Base-by-base conservation (phyloP, 1,140 invertebrate genomes). In the Atta cephalotes region DNA sequence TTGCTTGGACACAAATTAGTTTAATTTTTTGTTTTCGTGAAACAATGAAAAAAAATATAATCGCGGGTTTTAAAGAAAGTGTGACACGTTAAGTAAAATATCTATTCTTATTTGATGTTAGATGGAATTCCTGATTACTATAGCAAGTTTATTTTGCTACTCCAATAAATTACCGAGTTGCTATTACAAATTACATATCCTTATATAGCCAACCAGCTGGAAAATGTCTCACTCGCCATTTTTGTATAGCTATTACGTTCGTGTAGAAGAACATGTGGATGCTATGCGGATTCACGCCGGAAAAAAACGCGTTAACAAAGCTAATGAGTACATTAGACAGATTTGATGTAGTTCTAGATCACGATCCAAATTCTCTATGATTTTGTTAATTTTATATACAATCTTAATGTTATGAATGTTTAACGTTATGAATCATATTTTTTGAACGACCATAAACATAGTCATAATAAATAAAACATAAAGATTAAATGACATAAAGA, bases 151-250 rank as follows among this genome's bases (percentile, higher is more conserved):
- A 39, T 65, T 65, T 63, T 53, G 58, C 53, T 10, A 81, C 14
- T 39, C n/a, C 62, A 66, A 88, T 79, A 91, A 88, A 79, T 89
- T 85, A 76, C 78, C 49, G 65, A 79, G 60, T 86, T 84, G 86
- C 71, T 85, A 76, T 90, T 92, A 90, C 91, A 92, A 92, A 93
- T 92, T 90, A 88, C 71, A 31, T 45, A 81, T 85, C 79, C 86
- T 87, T 88, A 82, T 66, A 68, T 35, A 56, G 85, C 45, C 39
- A 86, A 85, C 70, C 85, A 86, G 72, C 68, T 82, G 85, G 85
- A 88, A 88, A 93, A 92, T 89, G 90, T 90, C 81, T 85, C 78
- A 31, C 80, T 91, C 66, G 85, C 91, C 92, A 88, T 92, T 93
- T 94, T 91, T 86, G 91, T 85, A 28, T 86, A 72, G 53, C 79